Percentiles rank a stretch among this genome's conserved stretches.
Conservation (phyloP, 2,113 vertebrate genomes). For the Bubalus kerabau region DNA sequence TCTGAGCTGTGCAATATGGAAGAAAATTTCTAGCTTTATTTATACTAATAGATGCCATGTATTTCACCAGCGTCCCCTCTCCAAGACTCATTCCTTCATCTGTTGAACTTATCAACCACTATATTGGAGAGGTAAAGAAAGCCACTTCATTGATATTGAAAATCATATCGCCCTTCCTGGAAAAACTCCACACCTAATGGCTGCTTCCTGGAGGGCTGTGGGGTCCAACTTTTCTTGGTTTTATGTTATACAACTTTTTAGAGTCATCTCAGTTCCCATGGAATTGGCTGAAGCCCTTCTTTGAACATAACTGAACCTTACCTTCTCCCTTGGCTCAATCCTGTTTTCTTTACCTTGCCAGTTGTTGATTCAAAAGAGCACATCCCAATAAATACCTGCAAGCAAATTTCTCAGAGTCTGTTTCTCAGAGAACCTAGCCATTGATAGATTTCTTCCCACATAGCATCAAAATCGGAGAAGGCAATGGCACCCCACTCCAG, state of each 20-base stretch:
- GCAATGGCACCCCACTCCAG: too few species aligned
- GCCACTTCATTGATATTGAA: not conserved
- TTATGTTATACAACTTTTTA: not conserved
- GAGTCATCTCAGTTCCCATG: not conserved
- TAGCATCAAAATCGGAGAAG: not conserved
- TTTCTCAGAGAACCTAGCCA: not conserved
- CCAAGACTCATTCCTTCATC: not conserved
- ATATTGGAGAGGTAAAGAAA: not conserved
- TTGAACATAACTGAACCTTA: not conserved
- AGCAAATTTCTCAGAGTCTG: not conserved
- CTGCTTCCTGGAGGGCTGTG: accelerated
- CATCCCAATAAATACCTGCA: not conserved
- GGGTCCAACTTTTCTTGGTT: accelerated
- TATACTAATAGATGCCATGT: not conserved
- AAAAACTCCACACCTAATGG: not conserved
- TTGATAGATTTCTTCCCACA: not conserved
- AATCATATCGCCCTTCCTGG: not conserved
- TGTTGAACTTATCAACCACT: not conserved
- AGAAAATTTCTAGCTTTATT: not conserved
- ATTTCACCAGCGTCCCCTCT: not conserved
- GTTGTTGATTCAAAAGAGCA: not conserved
- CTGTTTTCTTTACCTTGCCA: not conserved
- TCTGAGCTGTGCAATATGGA: not conserved
- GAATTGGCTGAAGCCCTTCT: not conserved
- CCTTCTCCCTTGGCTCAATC: not conserved